Conservation (phyloP, 2,113 vertebrate genomes). For the Corythornis madagascariensis region DNA sequence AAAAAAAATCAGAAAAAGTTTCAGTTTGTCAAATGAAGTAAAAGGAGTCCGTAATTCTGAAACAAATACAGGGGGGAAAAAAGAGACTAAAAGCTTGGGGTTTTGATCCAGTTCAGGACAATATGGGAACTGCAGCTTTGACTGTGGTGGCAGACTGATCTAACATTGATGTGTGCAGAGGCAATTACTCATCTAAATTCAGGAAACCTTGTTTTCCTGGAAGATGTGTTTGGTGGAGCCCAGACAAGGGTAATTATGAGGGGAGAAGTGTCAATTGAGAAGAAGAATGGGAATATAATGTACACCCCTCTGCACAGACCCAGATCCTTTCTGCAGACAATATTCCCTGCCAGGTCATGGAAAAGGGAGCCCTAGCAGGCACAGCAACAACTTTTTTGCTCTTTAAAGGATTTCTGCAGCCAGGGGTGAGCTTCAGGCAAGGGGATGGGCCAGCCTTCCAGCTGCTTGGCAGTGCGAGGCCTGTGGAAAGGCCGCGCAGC, state of each 20-base stretch:
- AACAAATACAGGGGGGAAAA: not conserved
- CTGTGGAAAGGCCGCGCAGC: fast-evolving
- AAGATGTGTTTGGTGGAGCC: not conserved
- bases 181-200: not conserved
- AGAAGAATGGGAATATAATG: fast-evolving
- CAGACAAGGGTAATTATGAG: not conserved
- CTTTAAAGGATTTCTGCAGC: not conserved
- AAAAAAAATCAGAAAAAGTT: not conserved
- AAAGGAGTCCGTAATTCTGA: not conserved
- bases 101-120: not conserved
- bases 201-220: not conserved
- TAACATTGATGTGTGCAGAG: not conserved
- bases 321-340: not conserved
- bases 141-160: not conserved
- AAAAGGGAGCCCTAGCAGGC: not conserved
- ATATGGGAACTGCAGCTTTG: not conserved
- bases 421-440: not conserved
- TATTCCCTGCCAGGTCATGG: not conserved
- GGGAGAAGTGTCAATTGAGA: fast-evolving
- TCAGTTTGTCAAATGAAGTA: not conserved
- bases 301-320: not conserved
- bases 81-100: not conserved
- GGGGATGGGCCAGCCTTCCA: not conserved
- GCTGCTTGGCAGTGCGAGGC: not conserved
- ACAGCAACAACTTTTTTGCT: not conserved